phyloP scores from a whole-genome alignment of 1,140 invertebrate species.

The Drosophila tropicalis region DNA sequence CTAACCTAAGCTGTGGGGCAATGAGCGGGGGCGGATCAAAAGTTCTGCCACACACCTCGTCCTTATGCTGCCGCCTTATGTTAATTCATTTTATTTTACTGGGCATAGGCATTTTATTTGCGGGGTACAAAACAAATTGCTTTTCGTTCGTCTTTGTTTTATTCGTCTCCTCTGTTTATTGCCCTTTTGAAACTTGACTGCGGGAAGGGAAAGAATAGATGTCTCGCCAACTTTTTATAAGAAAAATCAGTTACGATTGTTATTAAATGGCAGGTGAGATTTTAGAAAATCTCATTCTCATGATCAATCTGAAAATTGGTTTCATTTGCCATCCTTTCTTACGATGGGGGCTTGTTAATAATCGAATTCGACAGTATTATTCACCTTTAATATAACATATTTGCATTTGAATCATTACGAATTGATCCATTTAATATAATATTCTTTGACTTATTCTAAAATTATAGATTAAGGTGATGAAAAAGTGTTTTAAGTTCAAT shows the following conservation, averaged over 20 bases:
- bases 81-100: slow-evolving; percentile 66
- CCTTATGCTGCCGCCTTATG: slow-evolving; percentile 49
- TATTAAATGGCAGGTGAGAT: background rate
- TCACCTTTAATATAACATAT: too few species aligned
- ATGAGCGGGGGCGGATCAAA: slow-evolving; percentile 3
- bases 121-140: slow-evolving; percentile 40
- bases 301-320: too few species aligned
- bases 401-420: too few species aligned
- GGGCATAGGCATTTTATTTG: slow-evolving; percentile 47
- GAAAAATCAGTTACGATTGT: slow-evolving; percentile 25
- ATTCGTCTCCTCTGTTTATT: background rate
- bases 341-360: too few species aligned
- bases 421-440: too few species aligned
- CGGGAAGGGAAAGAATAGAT: background rate
- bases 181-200: too few species aligned
- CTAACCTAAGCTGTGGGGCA: slow-evolving; percentile 46
- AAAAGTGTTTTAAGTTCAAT: too few species aligned
- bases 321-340: too few species aligned
- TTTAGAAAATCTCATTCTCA: too few species aligned
- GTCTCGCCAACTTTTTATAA: slow-evolving; percentile 37
- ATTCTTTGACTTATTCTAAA: too few species aligned
- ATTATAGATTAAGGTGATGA: too few species aligned
- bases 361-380: too few species aligned
- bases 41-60: background rate
- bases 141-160: slow-evolving; percentile 38